Evolutionary conservation across 2,113 vertebrate species (phyloP).

Genomic region (Acrocephalus arundinaceus): DNA sequence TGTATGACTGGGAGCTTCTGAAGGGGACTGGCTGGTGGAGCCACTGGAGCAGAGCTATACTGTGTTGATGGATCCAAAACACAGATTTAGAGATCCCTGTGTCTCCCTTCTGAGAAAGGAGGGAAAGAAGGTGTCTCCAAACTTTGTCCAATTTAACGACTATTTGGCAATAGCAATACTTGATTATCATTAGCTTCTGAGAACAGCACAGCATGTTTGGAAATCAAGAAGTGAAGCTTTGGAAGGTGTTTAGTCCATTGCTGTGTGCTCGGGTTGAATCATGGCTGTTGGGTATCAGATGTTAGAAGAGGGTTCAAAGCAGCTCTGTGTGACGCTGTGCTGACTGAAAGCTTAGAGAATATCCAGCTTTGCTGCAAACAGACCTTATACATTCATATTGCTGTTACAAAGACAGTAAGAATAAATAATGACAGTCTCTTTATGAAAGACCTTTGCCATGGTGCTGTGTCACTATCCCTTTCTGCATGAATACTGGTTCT

Average conservation of each 20-base stretch:
- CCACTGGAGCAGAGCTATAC: background rate
- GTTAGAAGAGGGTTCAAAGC: background rate
- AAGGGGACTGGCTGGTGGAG: background rate
- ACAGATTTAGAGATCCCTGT: background rate
- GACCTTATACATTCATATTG: background rate
- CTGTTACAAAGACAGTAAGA: background rate
- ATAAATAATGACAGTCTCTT: background rate
- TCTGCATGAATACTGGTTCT: background rate
- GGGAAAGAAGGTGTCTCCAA: background rate
- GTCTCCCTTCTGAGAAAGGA: background rate
- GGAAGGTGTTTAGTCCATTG: background rate
- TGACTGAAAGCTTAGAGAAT: background rate
- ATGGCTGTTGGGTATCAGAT: accelerated
- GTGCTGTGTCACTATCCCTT: background rate
- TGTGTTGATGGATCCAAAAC: background rate
- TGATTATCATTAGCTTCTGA: background rate
- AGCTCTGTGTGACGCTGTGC: background rate
- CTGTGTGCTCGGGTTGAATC: accelerated
- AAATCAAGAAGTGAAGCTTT: background rate
- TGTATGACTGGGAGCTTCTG: background rate
- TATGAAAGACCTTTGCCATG: background rate
- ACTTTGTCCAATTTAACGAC: background rate
- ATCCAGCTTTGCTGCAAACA: background rate
- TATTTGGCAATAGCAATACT: background rate
- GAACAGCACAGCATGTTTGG: background rate